Percentiles rank a stretch among this genome's conserved stretches.
phyloP scores from a whole-genome alignment of 2,113 vertebrate genomes.

The Amblyornis subalaris region DNA sequence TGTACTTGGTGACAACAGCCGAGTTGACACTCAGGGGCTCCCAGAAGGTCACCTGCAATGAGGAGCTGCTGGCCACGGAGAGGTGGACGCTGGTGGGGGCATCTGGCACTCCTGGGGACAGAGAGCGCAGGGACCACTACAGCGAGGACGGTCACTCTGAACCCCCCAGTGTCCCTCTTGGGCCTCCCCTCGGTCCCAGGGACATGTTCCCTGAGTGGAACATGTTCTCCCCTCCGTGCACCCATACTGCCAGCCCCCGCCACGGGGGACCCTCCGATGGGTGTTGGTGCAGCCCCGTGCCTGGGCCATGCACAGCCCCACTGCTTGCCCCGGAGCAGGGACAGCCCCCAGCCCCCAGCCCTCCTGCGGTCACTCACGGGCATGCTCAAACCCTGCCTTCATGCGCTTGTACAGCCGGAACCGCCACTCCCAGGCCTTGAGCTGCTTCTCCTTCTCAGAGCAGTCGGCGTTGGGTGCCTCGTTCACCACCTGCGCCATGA shows the following conservation, averaged over 20 bases:
- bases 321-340: rapidly evolving
- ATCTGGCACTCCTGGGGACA: conserved; percentile 78
- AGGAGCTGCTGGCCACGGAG: conserved; percentile 82
- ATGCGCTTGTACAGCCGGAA: conserved; percentile 88
- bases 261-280: neutral
- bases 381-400: conserved; percentile 88
- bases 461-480: conserved; percentile 74
- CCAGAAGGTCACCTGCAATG: conserved; percentile 82
- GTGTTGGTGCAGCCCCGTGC: neutral
- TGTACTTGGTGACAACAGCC: conserved; percentile 88
- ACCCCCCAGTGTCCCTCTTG: neutral
- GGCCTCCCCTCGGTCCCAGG: rapidly evolving
- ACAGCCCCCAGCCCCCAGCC: too few species aligned
- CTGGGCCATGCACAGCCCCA: rapidly evolving
- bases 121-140: neutral
- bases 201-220: rapidly evolving
- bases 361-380: conserved; percentile 72
- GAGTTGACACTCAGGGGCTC: conserved; percentile 85
- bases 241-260: rapidly evolving
- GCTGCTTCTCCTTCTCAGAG: conserved; percentile 82
- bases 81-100: conserved; percentile 76
- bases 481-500: conserved; percentile 77
- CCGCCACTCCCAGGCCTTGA: conserved; percentile 89
- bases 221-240: rapidly evolving
- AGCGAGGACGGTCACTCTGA: rapidly evolving